These are phyloP conservation scores for Orthosia gracilis DNA, from an alignment of 2,888 invertebrate species.

Conservation along the genomic window DNA sequence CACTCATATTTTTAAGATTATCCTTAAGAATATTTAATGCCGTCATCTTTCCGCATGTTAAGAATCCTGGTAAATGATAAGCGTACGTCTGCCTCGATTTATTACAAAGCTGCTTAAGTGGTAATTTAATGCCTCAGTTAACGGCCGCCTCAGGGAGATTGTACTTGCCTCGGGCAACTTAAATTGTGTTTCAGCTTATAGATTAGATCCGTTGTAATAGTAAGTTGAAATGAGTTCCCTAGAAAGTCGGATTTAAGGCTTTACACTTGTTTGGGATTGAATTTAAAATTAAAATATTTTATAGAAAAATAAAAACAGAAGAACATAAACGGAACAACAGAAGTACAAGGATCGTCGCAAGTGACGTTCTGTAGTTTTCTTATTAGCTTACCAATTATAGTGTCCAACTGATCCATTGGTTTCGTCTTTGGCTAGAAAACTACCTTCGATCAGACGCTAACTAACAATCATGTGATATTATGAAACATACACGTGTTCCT, in stretches of 20 bases:
- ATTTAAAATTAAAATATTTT: neutral
- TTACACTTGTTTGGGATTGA: neutral
- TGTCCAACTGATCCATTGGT: no score
- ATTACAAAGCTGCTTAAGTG: conserved; percentile 46
- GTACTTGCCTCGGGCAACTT: conserved; percentile 33
- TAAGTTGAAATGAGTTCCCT: neutral
- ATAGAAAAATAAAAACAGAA: neutral
- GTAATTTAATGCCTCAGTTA: conserved; percentile 57
- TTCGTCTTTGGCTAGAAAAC: no score
- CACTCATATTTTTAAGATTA: neutral
- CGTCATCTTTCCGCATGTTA: conserved; percentile 7
- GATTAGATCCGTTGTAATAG: conserved; percentile 37
- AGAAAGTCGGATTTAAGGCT: neutral
- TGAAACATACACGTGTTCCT: no score
- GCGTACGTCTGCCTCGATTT: conserved; percentile 37
- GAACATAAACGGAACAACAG: no score
- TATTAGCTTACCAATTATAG: no score
- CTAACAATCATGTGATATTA: no score
- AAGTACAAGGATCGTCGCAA: no score
- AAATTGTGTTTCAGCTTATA: conserved; percentile 32
- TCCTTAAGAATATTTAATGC: neutral
- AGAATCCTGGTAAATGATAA: conserved; percentile 23
- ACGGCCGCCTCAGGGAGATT: conserved; percentile 19
- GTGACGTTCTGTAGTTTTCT: no score
- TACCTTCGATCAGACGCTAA: no score